phyloP scores from a whole-genome alignment of 2,888 invertebrate species.

The Drosophila yooni region DNA sequence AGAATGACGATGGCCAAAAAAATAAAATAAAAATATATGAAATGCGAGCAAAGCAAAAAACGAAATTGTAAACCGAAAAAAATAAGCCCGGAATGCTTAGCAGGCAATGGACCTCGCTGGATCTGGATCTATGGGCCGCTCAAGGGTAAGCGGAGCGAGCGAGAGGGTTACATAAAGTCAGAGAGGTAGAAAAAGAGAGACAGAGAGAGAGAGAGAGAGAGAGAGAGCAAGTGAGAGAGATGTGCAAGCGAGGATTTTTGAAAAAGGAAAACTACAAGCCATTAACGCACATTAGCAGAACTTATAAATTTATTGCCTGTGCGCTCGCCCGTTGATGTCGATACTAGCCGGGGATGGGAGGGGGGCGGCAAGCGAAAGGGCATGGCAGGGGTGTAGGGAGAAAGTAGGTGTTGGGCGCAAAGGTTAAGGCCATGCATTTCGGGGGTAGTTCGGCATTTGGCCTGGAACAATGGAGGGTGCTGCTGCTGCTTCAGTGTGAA shows the following conservation, averaged over 20 bases:
- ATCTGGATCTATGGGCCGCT: slow-evolving; percentile 1
- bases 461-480: slow-evolving; percentile 38
- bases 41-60: slow-evolving; percentile 1
- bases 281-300: slow-evolving; percentile 79
- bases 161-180: not conserved
- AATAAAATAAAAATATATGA: not conserved
- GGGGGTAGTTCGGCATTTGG: slow-evolving; percentile 21
- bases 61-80: slow-evolving; percentile 3
- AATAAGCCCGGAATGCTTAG: slow-evolving; percentile 45
- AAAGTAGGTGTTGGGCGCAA: slow-evolving; percentile 6
- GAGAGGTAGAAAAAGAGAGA: not conserved
- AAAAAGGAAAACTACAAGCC: slow-evolving; percentile 72
- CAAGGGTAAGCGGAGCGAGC: slow-evolving; percentile 8
- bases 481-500: slow-evolving; percentile 45
- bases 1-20: slow-evolving; percentile 35
- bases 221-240: not conserved
- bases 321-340: slow-evolving; percentile 24
- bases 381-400: not conserved
- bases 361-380: not conserved
- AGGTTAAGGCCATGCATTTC: not conserved
- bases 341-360: slow-evolving; percentile 8
- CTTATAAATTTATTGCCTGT: slow-evolving; percentile 78
- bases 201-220: too few relatives aligned
- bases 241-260: slow-evolving; percentile 39
- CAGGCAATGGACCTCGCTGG: slow-evolving; percentile 39